Base-by-base conservation (phyloP, 1,140 invertebrate genomes). In the Coenobita brevimanus region DNA sequence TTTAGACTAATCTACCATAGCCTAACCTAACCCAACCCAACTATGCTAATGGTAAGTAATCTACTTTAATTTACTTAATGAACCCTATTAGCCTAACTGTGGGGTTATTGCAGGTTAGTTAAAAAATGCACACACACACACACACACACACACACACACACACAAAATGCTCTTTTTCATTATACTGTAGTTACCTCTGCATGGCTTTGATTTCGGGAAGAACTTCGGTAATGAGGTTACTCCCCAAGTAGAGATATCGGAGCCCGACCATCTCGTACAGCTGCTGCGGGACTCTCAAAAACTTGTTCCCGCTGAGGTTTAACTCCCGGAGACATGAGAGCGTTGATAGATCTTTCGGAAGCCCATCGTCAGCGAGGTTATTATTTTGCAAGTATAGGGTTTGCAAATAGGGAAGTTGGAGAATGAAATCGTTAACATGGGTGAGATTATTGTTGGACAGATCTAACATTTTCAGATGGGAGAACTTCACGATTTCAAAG, bases 301-400 rank as follows among this genome's bases (percentile, higher is more conserved):
- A 93, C 50, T 94, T 92, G 93, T 99, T 99, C 21, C 98, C 98
- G 93, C 97, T 98, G 21, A 99, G 93, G 93, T 99, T 99, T 0
- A 99, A 91, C 92, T 98, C 97, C 91, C 95, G 95, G 0, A 99
- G 92, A 3, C 92, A 91, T 24, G 94, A 92, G 21, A 93, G 91
- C 33, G 89, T 86, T 41, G 93, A 94, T 91, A 99, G 96, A 87
- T 95, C 95, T 92, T 99, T 99, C 0, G 98, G 97, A 84, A 99
- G 92, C 3, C 96, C 95, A 71, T 96, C 94, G 90, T 96, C 96
- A 0, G 94, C 95, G 10, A 99, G 92, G 71, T 94, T 92, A 93
- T 99, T 99, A 91, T 98, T 97, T 93, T 97, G 97, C 0, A 96
- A 96, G 27, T 97, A 95, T 0, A 99, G 93, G 41, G 95, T 95